Percentiles rank a stretch among this genome's conserved stretches.
Evolutionary conservation across 2,113 vertebrate species (phyloP).

Genomic region (Pampusana beccarii): DNA sequence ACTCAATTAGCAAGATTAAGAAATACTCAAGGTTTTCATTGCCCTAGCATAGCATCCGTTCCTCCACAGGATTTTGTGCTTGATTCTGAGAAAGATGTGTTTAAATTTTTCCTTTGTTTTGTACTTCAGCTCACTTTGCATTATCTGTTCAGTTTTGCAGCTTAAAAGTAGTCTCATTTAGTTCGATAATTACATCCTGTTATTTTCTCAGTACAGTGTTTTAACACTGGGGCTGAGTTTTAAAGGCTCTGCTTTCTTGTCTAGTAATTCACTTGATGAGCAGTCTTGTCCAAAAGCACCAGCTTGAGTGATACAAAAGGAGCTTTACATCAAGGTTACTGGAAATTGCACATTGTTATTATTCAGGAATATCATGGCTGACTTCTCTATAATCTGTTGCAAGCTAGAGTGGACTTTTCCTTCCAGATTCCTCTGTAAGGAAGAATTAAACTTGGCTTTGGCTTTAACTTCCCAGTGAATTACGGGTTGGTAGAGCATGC

Average conservation of each 20-base stretch:
- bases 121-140: background rate
- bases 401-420: background rate
- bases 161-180: background rate
- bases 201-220: background rate
- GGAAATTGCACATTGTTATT: rapidly evolving
- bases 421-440: background rate
- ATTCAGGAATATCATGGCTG: background rate
- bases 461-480: background rate
- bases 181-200: background rate
- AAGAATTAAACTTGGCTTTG: background rate
- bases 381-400: background rate
- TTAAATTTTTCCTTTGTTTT: background rate
- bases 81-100: background rate
- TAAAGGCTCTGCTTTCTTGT: background rate
- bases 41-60: background rate
- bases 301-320: background rate
- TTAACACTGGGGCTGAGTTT: background rate
- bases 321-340: background rate
- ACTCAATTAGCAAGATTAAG: background rate
- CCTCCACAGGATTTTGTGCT: background rate
- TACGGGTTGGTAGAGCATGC: background rate
- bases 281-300: background rate
- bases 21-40: background rate
- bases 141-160: background rate
- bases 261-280: background rate